These are phyloP conservation scores for Zaprionus vittiger DNA, from an alignment of 1,140 invertebrate species.

Conservation along the genomic window DNA sequence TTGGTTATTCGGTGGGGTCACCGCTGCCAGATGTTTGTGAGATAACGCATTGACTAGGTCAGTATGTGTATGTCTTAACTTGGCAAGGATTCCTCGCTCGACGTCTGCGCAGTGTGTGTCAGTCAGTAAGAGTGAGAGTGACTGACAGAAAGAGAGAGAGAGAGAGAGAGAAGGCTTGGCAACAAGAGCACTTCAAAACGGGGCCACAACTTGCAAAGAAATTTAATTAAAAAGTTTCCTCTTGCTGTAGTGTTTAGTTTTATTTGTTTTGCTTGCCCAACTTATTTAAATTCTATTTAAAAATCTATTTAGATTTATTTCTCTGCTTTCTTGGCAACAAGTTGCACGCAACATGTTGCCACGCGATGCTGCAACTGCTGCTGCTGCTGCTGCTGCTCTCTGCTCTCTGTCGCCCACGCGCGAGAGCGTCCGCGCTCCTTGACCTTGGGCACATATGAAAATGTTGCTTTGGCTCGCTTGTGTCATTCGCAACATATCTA, in stretches of 20 bases:
- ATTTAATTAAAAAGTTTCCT: conserved; percentile 1
- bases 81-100: conserved; percentile 16
- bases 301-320: not conserved
- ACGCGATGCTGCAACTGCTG: conserved; percentile 34
- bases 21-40: conserved; percentile 21
- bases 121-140: conserved; percentile 17
- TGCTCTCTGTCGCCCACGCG: conserved; percentile 45
- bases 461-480: conserved; percentile 42
- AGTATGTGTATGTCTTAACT: conserved; percentile 69
- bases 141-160: not conserved
- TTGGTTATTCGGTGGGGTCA: conserved; percentile 59
- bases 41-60: conserved; percentile 72
- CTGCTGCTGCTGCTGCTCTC: conserved; percentile 12
- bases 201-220: not conserved
- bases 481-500: conserved; percentile 33
- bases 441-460: conserved; percentile 69
- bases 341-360: conserved; percentile 40
- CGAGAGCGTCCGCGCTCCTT: conserved; percentile 61
- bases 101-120: conserved; percentile 53
- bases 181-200: conserved; percentile 34
- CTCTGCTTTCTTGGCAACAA: not conserved
- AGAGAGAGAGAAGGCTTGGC: conserved; percentile 39
- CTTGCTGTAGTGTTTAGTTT: not conserved
- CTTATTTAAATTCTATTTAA: not conserved
- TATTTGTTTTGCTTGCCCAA: not conserved